Base-by-base conservation (phyloP, 2,888 invertebrate species). In the Meta bourneti region DNA sequence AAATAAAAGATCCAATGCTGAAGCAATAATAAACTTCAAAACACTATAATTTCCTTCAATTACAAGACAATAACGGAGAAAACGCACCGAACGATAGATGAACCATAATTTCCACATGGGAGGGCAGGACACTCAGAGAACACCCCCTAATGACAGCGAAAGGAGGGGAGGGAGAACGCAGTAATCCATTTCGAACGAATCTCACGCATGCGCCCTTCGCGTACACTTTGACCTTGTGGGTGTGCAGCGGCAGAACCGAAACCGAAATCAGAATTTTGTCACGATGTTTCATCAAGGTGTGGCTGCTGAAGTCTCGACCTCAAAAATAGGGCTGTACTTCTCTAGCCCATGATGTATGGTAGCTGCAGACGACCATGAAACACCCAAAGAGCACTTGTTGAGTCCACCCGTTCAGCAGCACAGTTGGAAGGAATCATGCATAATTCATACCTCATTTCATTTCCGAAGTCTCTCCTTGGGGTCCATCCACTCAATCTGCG, bases 281-380 rank as follows among this genome's bases (percentile, higher is more conserved):
- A 81, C 1, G 72, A 84, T 61, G 51, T 54, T 84, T 8, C 74
- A 75, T 61, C 61, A 84, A 84, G 84, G 84, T 84, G 86, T 77
- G 86, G 86, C 71, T 48, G 34, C 34, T 34, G 77, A 7, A 49
- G 48, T 9, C 20, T 69, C 51, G 48, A 51, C 69, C 69, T 77
- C 61, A 69, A 77, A 87, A 71, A 19, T 9, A 71, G 79, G 78
- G 86, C 52, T 54, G 75, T 84, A 61, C 61, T 61, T 84, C 48
- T 9, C n/a, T 8, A 11, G 54, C 51, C 20, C 52, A 34, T 75
- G 84, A 84, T 84, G 84, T 75, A 34, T 54, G 49, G n/a, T 72
- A 48, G 71, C 34, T 34, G 34, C 51, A 71, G 51, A 72, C 9
- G 49, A 6, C 48, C 54, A 20, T 71, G 79, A 49, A 49, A 80